phyloP scores from a whole-genome alignment of 2,888 invertebrate genomes.

The Cryptus armator region DNA sequence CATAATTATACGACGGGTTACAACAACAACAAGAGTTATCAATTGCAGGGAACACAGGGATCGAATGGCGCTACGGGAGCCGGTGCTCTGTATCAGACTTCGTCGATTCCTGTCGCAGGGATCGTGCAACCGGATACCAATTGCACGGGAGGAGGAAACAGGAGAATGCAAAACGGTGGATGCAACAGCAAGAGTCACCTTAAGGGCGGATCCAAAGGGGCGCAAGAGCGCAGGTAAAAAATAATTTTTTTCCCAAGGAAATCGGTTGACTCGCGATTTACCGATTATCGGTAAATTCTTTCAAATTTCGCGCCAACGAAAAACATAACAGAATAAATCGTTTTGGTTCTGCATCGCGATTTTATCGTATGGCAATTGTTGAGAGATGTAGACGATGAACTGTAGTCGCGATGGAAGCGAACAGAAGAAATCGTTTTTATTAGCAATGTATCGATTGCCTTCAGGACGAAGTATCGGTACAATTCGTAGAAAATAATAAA shows the following conservation, averaged over 20 bases:
- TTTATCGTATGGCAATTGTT: too few species aligned
- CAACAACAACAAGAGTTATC: conserved; percentile 78
- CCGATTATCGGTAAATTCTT: background rate
- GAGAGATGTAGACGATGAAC: too few species aligned
- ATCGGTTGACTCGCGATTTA: background rate
- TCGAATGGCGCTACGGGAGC: conserved; percentile 65
- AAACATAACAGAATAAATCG: too few species aligned
- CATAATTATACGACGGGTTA: conserved; percentile 77
- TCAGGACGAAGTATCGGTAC: background rate
- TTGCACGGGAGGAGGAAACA: conserved; percentile 74
- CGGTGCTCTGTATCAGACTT: conserved; percentile 77
- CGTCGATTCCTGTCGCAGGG: conserved; percentile 76
- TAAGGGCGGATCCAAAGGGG: conserved; percentile 79
- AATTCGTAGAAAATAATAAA: background rate
- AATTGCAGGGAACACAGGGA: conserved; percentile 75
- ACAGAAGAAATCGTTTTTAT: too few species aligned
- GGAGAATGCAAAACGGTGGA: conserved; percentile 81
- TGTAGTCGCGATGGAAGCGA: too few species aligned
- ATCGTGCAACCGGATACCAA: conserved; percentile 77
- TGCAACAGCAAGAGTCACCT: conserved; percentile 83
- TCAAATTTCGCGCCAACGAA: too few species aligned
- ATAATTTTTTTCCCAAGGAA: background rate
- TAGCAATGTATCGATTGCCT: too few species aligned
- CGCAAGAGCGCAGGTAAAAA: conserved; percentile 79
- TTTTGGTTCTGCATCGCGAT: too few species aligned